These are phyloP conservation scores for Cynopterus brachyotis DNA, from an alignment of 2,113 vertebrate genomes.

Conservation along the genomic window DNA sequence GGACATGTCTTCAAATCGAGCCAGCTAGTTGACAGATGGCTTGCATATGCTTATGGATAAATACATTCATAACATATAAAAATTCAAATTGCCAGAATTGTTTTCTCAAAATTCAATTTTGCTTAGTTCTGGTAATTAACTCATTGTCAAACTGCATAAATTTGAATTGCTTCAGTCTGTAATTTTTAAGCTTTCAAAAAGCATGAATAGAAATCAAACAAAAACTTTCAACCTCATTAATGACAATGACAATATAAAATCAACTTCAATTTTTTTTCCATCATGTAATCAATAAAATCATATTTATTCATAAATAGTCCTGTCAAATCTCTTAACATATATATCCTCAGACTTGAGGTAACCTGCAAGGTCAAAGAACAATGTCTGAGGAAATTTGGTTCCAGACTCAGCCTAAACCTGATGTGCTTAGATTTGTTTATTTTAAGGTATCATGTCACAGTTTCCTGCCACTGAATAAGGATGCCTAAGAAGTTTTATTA, in stretches of 20 bases:
- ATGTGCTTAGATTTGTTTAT: background rate
- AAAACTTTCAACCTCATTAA: constrained; percentile 57
- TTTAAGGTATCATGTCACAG: background rate
- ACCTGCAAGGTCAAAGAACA: background rate
- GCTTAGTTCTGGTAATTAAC: constrained; percentile 73
- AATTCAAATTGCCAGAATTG: constrained; percentile 64
- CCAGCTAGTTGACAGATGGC: constrained; percentile 68
- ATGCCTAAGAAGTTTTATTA: background rate
- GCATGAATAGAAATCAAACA: constrained; percentile 71
- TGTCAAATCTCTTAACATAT: constrained; percentile 40
- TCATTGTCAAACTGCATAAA: constrained; percentile 74
- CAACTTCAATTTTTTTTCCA: constrained; percentile 49
- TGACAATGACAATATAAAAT: constrained; percentile 44
- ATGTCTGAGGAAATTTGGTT: background rate
- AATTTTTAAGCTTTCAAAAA: constrained; percentile 51
- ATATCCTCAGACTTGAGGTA: constrained; percentile 9
- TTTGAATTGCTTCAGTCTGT: constrained; percentile 68
- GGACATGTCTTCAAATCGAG: constrained; percentile 64
- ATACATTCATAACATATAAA: constrained; percentile 48
- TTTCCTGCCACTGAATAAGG: constrained; percentile 49
- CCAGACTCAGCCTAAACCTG: background rate
- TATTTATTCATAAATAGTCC: constrained; percentile 58
- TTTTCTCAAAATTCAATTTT: constrained; percentile 73
- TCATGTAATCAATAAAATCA: constrained; percentile 63
- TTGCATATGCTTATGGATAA: constrained; percentile 69